These are phyloP conservation scores for Aphelinus atriplicis DNA, from an alignment of 1,140 invertebrate species.

Conservation along the genomic window DNA sequence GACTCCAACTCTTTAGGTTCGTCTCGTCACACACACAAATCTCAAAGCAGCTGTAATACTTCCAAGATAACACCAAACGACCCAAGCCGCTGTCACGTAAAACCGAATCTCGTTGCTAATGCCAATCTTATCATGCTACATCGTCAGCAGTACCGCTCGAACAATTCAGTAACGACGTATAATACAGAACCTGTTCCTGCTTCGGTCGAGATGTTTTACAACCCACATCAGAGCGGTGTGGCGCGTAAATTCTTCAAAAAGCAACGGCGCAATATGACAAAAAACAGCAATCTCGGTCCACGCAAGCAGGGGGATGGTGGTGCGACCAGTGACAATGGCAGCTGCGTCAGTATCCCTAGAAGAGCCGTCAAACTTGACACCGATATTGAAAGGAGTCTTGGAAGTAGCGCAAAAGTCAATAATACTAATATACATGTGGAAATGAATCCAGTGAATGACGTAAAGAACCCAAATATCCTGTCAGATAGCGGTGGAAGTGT, in stretches of 20 bases:
- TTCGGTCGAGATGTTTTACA: slow-evolving; percentile 86
- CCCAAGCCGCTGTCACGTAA: slow-evolving; percentile 42
- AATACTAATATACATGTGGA: slow-evolving; percentile 82
- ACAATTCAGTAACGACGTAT: slow-evolving; percentile 77
- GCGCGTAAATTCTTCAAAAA: slow-evolving; percentile 92
- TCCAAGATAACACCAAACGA: slow-evolving; percentile 45
- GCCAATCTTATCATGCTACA: slow-evolving; percentile 76
- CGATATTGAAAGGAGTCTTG: slow-evolving; percentile 71
- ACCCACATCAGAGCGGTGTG: slow-evolving; percentile 91
- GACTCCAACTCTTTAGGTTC: slow-evolving; percentile 61
- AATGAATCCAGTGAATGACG: slow-evolving; percentile 66
- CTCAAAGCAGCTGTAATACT: slow-evolving; percentile 53
- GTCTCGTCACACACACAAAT: slow-evolving; percentile 57
- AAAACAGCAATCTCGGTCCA: slow-evolving; percentile 77
- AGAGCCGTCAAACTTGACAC: slow-evolving; percentile 66
- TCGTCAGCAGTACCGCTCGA: slow-evolving; percentile 75
- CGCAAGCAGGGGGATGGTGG: slow-evolving; percentile 73
- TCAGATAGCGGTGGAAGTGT: slow-evolving; percentile 69
- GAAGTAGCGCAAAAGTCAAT: slow-evolving; percentile 77
- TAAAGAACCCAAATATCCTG: slow-evolving; percentile 73
- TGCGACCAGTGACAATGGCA: slow-evolving; percentile 68
- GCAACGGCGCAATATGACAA: slow-evolving; percentile 78
- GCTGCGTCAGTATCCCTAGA: slow-evolving; percentile 64
- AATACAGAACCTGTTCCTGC: slow-evolving; percentile 69
- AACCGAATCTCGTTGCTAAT: slow-evolving; percentile 60